Base-by-base conservation (phyloP, 2,113 vertebrate species). In the Monopterus albus region DNA sequence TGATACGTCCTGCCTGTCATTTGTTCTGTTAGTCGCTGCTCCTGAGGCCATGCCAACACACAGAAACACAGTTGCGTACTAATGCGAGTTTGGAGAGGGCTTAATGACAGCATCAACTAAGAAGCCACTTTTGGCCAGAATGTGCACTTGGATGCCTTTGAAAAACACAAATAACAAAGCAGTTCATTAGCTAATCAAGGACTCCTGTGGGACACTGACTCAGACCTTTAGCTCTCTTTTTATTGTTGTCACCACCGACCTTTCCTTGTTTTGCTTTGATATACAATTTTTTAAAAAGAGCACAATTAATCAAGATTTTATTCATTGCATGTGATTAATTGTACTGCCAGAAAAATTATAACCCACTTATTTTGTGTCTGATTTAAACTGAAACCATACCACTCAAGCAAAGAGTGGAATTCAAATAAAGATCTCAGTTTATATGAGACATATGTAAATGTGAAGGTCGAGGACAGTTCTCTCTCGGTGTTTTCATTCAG, bases 21-120 rank as follows among this genome's bases (percentile, higher is more conserved):
- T 51, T 72, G 60, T 78, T 78, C 68, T 64, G 74, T 59, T 67
- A 69, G 74, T 53, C 50, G 76, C 61, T 79, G 77, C 84, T 69
- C 18, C 58, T 82, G 81, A 58, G 68, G 68, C 70, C 29, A 53
- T 46, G 69, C 64, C 75, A 84, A 71, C 57, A 50, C 21, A 64
- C 36, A 69, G 40, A 76, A 57, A 38, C 39, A 70, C 28, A 40
- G 33, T 55, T 53, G 45, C 42, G 62, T 39, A 20, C 28, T 57
- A 40, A 62, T 52, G 40, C 59, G 59, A 38, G 47, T 67, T 74
- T 39, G 50, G 33, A 69, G 5, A 29, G 39, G 39, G 36, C 59
- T 76, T 72, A 81, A 78, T 57, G 42, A 42, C 57, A 59, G 17
- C 56, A 52, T 77, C 42, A 56, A 46, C 45, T 38, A 51, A 53